A percentile compares a stretch with the other conserved stretches of the same genome.
Evolutionary conservation across 1,140 invertebrate species (phyloP).

Genomic region (Globodera ellingtonae): DNA sequence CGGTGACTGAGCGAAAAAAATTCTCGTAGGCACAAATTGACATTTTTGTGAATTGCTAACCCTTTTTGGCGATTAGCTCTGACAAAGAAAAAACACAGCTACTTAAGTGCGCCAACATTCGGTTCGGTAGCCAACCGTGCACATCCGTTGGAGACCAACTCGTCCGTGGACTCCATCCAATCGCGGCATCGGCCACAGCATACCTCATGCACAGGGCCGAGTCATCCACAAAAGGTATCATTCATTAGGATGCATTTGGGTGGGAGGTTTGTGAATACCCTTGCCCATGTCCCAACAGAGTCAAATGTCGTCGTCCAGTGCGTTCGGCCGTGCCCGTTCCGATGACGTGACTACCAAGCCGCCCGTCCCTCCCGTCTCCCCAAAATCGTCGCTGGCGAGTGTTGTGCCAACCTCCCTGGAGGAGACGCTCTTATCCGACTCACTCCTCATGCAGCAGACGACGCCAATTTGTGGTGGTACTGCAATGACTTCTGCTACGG

Average conservation of each 20-base stretch:
- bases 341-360: conserved; percentile 19
- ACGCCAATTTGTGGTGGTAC: background rate
- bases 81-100: background rate
- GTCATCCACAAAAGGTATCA: background rate
- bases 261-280: background rate
- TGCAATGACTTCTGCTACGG: background rate
- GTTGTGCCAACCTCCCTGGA: background rate
- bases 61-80: background rate
- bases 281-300: too few species aligned
- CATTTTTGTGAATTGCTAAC: background rate
- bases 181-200: background rate
- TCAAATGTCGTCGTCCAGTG: background rate
- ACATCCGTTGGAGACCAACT: conserved; percentile 18
- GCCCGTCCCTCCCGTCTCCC: conserved; percentile 21
- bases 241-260: background rate
- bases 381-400: conserved; percentile 6
- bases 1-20: conserved; percentile 25
- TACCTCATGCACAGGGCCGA: background rate
- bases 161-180: conserved; percentile 1
- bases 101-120: conserved; percentile 25
- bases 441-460: background rate
- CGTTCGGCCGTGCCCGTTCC: background rate
- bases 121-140: conserved; percentile 6
- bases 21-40: conserved; percentile 11
- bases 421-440: background rate